Base-by-base conservation (phyloP, 1,140 invertebrate species). In the Branchinecta lynchi region DNA sequence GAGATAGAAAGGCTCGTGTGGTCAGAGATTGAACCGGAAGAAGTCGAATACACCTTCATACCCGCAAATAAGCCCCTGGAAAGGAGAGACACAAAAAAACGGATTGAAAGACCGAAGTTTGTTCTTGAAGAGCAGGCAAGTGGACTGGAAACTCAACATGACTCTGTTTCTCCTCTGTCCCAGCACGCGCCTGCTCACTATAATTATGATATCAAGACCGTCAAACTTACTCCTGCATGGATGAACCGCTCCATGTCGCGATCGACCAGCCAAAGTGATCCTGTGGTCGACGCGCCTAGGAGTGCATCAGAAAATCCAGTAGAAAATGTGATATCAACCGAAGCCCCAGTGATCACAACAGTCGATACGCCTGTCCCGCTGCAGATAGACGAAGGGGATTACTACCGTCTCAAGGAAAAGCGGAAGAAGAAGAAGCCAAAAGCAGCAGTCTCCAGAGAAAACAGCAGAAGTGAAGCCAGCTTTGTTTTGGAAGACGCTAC, bases 371-470 rank as follows among this genome's bases (percentile, higher is more conserved):
- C 32, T 32, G 32, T 32, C 32, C 5, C 32, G 1, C 6, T 60
- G 17, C 51, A 69, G 15, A 68, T 67, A 71, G 71, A 69, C 7
- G 68, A 45, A n/a, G 71, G 69, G 46, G 66, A 69, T n/a, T 71
- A 71, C 66, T 69, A 68, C 65, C 67, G 71, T 44, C 45, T 71
- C 44, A 68, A 68, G 8, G 71, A 71, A 43, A 71, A 71, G 68
- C 69, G 69, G 71, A 71, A 69, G 71, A 71, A 69, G 10, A 71
- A 71, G 71, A 71, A 71, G 68, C 45, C 12, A 60, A 60, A 15
- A 20, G 12, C 2, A 60, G 17, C 12, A 15, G 12, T 60, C 12
- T 60, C 51, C 6, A 60, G 17, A 60, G 51, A 60, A 15, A 60
- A 60, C 12, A 60, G 51, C 51, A 20, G 17, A 20, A 60, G 17